Conservation (phyloP, 2,113 vertebrate genomes). For the Colius striatus region DNA sequence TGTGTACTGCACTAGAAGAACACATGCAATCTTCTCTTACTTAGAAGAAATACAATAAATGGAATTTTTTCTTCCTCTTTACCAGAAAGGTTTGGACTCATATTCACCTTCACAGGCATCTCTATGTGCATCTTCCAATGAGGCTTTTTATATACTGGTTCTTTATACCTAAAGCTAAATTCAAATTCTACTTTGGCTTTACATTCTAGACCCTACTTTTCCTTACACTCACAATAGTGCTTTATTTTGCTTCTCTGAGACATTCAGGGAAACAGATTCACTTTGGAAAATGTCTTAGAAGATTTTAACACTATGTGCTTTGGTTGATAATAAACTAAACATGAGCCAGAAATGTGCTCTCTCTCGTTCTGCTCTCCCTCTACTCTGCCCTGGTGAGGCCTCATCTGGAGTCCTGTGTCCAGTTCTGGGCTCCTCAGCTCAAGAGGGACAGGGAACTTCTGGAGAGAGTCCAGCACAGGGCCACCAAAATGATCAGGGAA, state of each 20-base stretch:
- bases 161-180: neutral
- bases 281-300: neutral
- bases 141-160: neutral
- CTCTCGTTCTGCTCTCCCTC: too few relatives aligned
- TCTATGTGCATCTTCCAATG: neutral
- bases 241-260: neutral
- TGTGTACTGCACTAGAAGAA: neutral
- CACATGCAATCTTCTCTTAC: too few relatives aligned
- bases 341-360: too few relatives aligned
- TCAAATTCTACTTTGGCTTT: neutral
- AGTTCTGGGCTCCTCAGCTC: too few relatives aligned
- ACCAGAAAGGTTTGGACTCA: neutral
- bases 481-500: too few relatives aligned
- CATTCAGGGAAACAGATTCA: neutral
- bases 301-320: neutral
- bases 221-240: neutral
- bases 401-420: too few relatives aligned
- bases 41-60: neutral
- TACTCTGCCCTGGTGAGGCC: too few relatives aligned
- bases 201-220: accelerated
- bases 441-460: too few relatives aligned
- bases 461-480: too few relatives aligned
- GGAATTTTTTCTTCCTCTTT: neutral
- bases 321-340: too few relatives aligned
- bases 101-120: neutral